These are phyloP conservation scores for Aphrocallistes beatrix DNA, from an alignment of 37 sponge, comb jelly and placozoan species.

Conservation along the genomic window DNA sequence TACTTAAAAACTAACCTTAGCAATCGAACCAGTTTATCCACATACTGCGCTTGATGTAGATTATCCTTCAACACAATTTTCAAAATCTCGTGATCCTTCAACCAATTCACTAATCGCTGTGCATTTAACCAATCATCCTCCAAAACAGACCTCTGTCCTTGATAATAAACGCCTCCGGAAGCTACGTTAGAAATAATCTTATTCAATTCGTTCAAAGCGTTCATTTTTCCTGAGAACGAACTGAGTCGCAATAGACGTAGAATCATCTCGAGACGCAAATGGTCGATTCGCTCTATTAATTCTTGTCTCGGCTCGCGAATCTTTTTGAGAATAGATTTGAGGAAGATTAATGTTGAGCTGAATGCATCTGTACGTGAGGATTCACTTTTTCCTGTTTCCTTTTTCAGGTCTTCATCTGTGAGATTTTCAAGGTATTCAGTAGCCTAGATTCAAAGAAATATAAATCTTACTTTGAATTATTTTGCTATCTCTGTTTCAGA, in stretches of 20 bases:
- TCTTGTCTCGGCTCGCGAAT: not conserved
- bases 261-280: conserved; percentile 69
- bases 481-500: too few relatives aligned
- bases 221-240: conserved; percentile 98
- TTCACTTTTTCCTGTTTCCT: conserved; percentile 37
- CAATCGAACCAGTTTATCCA: conserved; percentile 84
- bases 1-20: conserved; percentile 41
- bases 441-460: conserved; percentile 19
- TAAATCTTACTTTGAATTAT: too few relatives aligned
- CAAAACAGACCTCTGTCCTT: not conserved
- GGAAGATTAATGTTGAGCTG: not conserved
- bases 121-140: not conserved
- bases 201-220: conserved; percentile 86
- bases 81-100: conserved; percentile 69
- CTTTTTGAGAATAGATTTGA: not conserved
- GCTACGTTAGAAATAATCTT: not conserved
- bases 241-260: conserved; percentile 62
- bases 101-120: conserved; percentile 42
- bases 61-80: conserved; percentile 80
- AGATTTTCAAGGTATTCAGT: conserved; percentile 54
- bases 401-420: conserved; percentile 78
- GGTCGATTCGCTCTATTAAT: conserved; percentile 39
- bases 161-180: not conserved
- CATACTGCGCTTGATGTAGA: conserved; percentile 92
- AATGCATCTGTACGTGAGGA: not conserved